Base-by-base conservation (phyloP, 2,888 invertebrate genomes). In the Lasiommata megera region DNA sequence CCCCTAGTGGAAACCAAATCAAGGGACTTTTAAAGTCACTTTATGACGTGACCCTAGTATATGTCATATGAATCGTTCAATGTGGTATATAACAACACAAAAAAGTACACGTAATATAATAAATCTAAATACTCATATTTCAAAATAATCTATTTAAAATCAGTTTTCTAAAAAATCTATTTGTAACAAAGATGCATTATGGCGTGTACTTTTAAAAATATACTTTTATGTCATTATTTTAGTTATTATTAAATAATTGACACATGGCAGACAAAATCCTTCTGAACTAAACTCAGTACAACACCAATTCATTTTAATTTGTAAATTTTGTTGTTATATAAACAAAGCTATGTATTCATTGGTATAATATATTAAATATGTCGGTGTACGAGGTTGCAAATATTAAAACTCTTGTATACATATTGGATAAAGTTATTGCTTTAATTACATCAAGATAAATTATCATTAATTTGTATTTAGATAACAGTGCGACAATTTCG, bases 1-100 rank as follows among this genome's bases (percentile, higher is more conserved):
- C 92, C 93, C 93, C 92, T 93, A 93, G 92, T 94, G 94, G 93
- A 94, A 94, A 94, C 94, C 94, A 94, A 94, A 94, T 94, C 94
- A 94, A 93, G 91, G 91, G 89, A 90, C 79, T 72, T 52, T 62
- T 78, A 93, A 93, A 92, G 93, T 93, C 93, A 93, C 93, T 80
- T 79, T 82, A 92, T 85, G 92, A 93, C 93, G 93, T 93, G 93
- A 92, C 93, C 92, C 73, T 41, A 9, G 31, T 40, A 51, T 23
- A 23, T 48, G 46, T 46, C 34, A 34, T 34, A 34, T 34, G 11
- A 11, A 46, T 46, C 16, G 14, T 44, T 23, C 6, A 29, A 31
- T 46, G 46, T 46, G 31, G 46, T 46, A 16, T 9, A 38, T 23
- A 47, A 51, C 34, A 43, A 16, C 12, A 29, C 28, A 52, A 51